Evolutionary conservation across 2,113 vertebrate species (phyloP).

Genomic region (Gadus macrocephalus): DNA sequence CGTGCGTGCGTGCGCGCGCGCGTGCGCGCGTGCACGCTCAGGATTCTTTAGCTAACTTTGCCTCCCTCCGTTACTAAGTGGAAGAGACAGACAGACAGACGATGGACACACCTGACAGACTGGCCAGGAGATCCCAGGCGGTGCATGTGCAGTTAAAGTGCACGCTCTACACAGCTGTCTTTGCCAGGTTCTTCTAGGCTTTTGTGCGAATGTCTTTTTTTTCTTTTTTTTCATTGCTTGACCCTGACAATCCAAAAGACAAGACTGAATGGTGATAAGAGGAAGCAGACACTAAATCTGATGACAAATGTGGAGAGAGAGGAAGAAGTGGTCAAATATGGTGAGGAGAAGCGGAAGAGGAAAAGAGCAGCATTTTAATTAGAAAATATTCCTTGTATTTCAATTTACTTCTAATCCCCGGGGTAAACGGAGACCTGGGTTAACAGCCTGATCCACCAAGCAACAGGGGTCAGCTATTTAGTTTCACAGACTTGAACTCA

Average conservation of each 20-base stretch:
- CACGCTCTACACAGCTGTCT: slow-evolving; percentile 14
- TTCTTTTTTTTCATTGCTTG: slow-evolving; percentile 10
- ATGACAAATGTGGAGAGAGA: slow-evolving; percentile 44
- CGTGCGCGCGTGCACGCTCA: not conserved
- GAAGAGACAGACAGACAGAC: slow-evolving; percentile 15
- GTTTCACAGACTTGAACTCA: slow-evolving; percentile 5
- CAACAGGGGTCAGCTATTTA: slow-evolving; percentile 11
- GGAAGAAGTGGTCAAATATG: not conserved
- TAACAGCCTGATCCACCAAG: not conserved
- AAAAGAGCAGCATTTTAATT: slow-evolving; percentile 21
- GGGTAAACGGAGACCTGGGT: not conserved
- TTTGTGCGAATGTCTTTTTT: not conserved
- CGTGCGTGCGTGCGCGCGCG: too few relatives aligned
- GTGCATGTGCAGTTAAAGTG: slow-evolving; percentile 14
- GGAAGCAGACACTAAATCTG: slow-evolving; percentile 46
- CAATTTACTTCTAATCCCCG: slow-evolving; percentile 10
- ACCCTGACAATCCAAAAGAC: slow-evolving; percentile 44
- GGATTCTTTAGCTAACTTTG: slow-evolving; percentile 81
- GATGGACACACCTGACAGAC: slow-evolving; percentile 15
- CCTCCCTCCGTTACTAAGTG: slow-evolving; percentile 40
- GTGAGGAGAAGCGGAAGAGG: not conserved
- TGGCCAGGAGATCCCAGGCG: slow-evolving; percentile 6
- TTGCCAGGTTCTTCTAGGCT: not conserved
- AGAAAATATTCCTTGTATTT: slow-evolving; percentile 27
- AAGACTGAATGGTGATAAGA: slow-evolving; percentile 46